Conservation (phyloP, 2,797 vertebrate genomes). For the Eulemur albifrons region DNA sequence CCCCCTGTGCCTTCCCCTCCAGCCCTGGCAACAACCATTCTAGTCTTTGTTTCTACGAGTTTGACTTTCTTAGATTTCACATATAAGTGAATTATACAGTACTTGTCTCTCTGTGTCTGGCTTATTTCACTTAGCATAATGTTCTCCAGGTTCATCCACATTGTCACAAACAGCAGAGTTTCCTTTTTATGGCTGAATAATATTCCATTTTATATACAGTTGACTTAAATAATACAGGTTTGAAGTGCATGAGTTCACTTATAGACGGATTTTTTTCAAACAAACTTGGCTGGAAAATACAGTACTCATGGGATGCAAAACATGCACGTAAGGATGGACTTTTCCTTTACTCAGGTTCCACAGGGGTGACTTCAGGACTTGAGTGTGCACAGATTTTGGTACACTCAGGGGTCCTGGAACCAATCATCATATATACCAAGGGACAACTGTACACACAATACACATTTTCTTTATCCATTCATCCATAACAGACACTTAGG, state of each 20-base stretch:
- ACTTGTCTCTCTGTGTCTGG: not conserved
- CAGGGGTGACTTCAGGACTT: not conserved
- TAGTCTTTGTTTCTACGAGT: not conserved
- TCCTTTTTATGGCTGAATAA: not conserved
- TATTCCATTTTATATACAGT: not conserved
- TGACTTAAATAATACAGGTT: not conserved
- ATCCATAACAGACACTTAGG: not conserved
- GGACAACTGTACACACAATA: not conserved
- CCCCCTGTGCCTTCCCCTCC: not conserved
- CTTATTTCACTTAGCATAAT: not conserved
- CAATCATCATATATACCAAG: not conserved
- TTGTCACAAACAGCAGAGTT: not conserved
- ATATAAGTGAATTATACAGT: not conserved
- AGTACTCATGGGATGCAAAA: not conserved
- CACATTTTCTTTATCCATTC: not conserved
- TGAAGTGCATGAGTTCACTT: not conserved
- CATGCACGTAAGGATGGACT: not conserved
- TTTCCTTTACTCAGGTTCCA: not conserved
- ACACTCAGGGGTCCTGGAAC: not conserved
- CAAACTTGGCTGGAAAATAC: not conserved
- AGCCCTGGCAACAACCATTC: not conserved
- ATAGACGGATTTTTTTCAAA: not conserved
- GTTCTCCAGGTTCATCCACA: not conserved
- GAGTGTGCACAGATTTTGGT: not conserved
- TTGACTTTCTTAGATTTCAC: not conserved